Conservation (phyloP, 2,888 invertebrate genomes). For the Pyrrhia umbra region DNA sequence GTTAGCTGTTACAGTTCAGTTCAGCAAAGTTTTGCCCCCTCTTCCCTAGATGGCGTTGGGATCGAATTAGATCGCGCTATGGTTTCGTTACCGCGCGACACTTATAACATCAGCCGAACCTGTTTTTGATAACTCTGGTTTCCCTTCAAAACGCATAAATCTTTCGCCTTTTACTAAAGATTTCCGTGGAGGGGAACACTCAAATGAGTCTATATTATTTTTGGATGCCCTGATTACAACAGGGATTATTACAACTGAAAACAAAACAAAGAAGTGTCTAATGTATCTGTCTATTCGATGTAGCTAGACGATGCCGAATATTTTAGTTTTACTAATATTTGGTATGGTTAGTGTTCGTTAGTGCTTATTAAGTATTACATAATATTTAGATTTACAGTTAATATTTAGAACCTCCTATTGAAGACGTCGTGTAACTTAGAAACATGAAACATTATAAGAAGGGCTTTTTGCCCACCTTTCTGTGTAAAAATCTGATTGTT, state of each 20-base stretch:
- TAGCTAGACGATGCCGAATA: too few species aligned
- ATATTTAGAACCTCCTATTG: too few species aligned
- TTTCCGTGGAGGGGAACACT: conserved; percentile 94
- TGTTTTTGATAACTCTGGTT: conserved; percentile 86
- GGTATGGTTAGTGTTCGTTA: too few species aligned
- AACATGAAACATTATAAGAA: too few species aligned
- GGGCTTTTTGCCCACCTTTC: too few species aligned
- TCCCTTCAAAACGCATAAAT: conserved; percentile 93
- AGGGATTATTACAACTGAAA: neutral
- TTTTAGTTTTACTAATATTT: too few species aligned
- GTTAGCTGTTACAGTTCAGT: too few species aligned
- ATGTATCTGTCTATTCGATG: too few species aligned
- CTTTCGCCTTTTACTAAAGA: conserved; percentile 95
- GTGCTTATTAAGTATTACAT: too few species aligned
- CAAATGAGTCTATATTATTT: conserved; percentile 91
- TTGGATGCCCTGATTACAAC: conserved; percentile 47
- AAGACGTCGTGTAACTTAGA: too few species aligned
- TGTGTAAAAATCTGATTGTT: too few species aligned
- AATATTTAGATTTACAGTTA: too few species aligned
- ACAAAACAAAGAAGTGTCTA: neutral
- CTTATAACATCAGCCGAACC: neutral
- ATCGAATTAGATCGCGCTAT: conserved; percentile 6
- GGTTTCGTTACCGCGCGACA: conserved; percentile 9
- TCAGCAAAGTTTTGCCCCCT: neutral
- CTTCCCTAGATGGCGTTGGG: conserved; percentile 6